These are phyloP conservation scores for Caenorhabditis sp. DNA, from an alignment of 2,888 invertebrate species.

Conservation along the genomic window DNA sequence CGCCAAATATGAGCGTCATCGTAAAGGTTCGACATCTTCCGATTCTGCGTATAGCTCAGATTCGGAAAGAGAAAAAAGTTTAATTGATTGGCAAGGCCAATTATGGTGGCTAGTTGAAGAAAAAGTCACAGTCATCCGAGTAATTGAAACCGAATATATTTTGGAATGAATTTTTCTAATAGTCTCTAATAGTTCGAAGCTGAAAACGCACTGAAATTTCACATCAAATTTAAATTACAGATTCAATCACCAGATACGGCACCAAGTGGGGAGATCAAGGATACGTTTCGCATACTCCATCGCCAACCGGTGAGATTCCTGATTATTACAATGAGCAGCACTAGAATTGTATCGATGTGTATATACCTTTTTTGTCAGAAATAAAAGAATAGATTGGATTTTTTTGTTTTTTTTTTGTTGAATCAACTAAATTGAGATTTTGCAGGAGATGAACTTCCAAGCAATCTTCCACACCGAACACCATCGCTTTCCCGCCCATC, in stretches of 20 bases:
- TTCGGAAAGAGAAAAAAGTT: constrained; percentile 13
- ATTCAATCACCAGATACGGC: constrained; percentile 56
- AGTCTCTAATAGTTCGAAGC: background rate
- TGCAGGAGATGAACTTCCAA: constrained; percentile 37
- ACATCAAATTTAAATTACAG: constrained; percentile 33
- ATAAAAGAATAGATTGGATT: background rate
- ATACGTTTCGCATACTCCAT: constrained; percentile 53
- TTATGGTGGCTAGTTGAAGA: constrained; percentile 53
- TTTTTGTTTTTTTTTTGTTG: background rate
- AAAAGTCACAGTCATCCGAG: constrained; percentile 50
- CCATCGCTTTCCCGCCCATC: constrained; percentile 51
- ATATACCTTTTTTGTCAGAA: constrained; percentile 14
- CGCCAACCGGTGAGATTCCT: constrained; percentile 52
- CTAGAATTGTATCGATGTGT: constrained; percentile 8
- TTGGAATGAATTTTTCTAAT: constrained; percentile 29
- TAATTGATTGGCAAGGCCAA: constrained; percentile 40
- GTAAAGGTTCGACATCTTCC: constrained; percentile 47
- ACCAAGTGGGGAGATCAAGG: constrained; percentile 58
- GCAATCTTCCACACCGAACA: constrained; percentile 53
- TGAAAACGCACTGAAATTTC: background rate
- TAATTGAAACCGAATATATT: constrained; percentile 53
- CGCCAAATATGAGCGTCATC: constrained; percentile 57
- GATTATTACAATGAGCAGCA: constrained; percentile 12
- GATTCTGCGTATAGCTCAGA: constrained; percentile 31
- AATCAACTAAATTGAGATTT: constrained; percentile 9